phyloP scores from a whole-genome alignment of 2,888 invertebrate species.

The Pterostichus niger region DNA sequence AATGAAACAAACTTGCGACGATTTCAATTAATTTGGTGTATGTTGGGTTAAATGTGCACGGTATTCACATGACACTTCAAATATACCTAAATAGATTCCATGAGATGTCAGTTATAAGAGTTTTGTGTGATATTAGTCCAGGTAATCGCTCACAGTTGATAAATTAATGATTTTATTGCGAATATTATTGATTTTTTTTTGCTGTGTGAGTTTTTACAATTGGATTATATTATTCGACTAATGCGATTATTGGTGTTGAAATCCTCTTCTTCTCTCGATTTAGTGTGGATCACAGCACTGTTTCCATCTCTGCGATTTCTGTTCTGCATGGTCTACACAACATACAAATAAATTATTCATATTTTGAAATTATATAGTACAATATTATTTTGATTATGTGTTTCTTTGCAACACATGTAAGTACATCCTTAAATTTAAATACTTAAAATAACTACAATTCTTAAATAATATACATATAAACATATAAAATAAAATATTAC shows the following conservation, averaged over 20 bases:
- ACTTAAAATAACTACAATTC: no score
- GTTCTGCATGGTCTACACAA: slow-evolving; percentile 80
- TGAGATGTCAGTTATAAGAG: slow-evolving; percentile 35
- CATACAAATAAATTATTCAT: not conserved
- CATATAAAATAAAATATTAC: no score
- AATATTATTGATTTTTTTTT: slow-evolving; percentile 55
- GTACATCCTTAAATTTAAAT: no score
- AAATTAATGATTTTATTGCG: slow-evolving; percentile 49
- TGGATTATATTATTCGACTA: slow-evolving; percentile 56
- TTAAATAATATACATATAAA: no score
- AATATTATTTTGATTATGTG: no score
- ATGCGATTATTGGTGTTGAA: slow-evolving; percentile 60
- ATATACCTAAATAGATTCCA: slow-evolving; percentile 39
- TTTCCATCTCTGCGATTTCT: slow-evolving; percentile 94
- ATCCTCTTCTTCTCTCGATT: slow-evolving; percentile 67
- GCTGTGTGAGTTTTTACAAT: slow-evolving; percentile 45
- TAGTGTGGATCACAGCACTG: slow-evolving; percentile 88
- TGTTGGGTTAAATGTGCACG: slow-evolving; percentile 14
- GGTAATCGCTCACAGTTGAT: slow-evolving; percentile 40
- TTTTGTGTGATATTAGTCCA: not conserved
- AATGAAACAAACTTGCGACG: slow-evolving; percentile 36
- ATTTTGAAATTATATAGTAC: no score
- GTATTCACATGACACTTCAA: slow-evolving; percentile 43
- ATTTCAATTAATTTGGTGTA: slow-evolving; percentile 42
- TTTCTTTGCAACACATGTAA: no score